A percentile compares a stretch with the other conserved stretches of the same genome.
Evolutionary conservation across 2,797 vertebrate genomes (phyloP).

Genomic region (Hipposideros larvatus): DNA sequence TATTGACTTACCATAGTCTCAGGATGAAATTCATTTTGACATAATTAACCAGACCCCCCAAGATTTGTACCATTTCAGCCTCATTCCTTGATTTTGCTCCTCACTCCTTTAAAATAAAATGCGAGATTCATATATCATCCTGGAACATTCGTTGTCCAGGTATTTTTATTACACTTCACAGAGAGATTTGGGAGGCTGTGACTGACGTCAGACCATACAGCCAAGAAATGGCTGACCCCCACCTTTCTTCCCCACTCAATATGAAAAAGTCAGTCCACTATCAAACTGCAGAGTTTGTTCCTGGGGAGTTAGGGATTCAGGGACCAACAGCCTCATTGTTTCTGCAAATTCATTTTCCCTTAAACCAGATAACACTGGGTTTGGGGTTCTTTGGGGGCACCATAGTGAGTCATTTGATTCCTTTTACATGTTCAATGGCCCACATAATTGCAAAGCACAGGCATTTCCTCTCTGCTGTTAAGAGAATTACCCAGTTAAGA

Average conservation of each 20-base stretch:
- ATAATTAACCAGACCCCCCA: neutral
- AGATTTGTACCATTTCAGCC: neutral
- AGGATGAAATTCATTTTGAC: neutral
- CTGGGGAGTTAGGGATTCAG: neutral
- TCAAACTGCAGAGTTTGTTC: conserved; percentile 30
- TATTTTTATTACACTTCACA: neutral
- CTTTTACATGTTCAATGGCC: conserved; percentile 68
- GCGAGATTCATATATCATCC: neutral
- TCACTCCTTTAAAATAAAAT: neutral
- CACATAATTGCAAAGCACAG: conserved; percentile 47
- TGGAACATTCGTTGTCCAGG: neutral
- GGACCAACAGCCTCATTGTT: neutral
- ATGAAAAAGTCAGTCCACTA: neutral
- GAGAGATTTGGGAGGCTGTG: neutral
- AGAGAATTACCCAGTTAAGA: conserved; percentile 66
- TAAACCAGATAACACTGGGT: neutral
- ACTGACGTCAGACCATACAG: neutral
- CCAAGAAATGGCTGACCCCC: neutral
- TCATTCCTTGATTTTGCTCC: neutral
- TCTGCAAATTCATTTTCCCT: conserved; percentile 41
- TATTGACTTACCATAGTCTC: neutral
- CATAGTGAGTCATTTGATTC: conserved; percentile 69
- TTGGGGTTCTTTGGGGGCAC: neutral
- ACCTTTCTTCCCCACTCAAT: neutral
- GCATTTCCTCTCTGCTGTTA: conserved; percentile 51